Evolutionary conservation across 2,797 vertebrate genomes (phyloP), one percentile per base, ranked within the genome.

Genomic region (Sebastes steindachneri): DNA sequence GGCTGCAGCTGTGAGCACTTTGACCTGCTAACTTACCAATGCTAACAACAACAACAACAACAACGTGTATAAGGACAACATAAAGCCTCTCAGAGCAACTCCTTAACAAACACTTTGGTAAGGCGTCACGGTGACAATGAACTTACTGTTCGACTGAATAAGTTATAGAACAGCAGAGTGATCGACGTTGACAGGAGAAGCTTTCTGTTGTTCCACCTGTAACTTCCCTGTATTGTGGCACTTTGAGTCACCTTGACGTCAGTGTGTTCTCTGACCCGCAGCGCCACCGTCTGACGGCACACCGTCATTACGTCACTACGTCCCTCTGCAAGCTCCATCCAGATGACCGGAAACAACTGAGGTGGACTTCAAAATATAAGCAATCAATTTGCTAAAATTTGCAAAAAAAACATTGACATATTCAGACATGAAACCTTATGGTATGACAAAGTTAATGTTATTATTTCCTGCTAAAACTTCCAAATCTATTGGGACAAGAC

Each of bases 361-460:
- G 1, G 1, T 26, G 4, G 2, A 3, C 28, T 77, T 86, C 80
- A 84, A 33, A 58, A 86, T 82, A 79, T 78, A 73, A 65, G 19
- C 8, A 58, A 1, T 9, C 0, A 1, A 31, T 29, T 14, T 9
- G 7, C 10, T 4, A 19, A 28, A 73, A 26, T 35, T 35, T 35
- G 37, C 37, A 41, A 37, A 12, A 37, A 21, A 8, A 55, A 12
- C 1, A 17, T 11, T 11, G n/a, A 15, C 28, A 4, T 29, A 5
- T 51, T 41, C 9, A 28, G 45, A 19, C 1, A 51, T 45, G 41
- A 45, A 45, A 45, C 10, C 15, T 3, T 35, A 21, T 9, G 6
- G 3, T 21, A 33, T 26, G n/a, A 33, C 9, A 45, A 19, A 19
- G 3, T 31, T 29, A 48, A 10, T 60, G 26, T 60, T 7, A 48